Percentiles rank a stretch among this genome's conserved stretches.
These are phyloP conservation scores for Clinocottus analis DNA, from an alignment of 2,113 vertebrate genomes.

Conservation along the genomic window DNA sequence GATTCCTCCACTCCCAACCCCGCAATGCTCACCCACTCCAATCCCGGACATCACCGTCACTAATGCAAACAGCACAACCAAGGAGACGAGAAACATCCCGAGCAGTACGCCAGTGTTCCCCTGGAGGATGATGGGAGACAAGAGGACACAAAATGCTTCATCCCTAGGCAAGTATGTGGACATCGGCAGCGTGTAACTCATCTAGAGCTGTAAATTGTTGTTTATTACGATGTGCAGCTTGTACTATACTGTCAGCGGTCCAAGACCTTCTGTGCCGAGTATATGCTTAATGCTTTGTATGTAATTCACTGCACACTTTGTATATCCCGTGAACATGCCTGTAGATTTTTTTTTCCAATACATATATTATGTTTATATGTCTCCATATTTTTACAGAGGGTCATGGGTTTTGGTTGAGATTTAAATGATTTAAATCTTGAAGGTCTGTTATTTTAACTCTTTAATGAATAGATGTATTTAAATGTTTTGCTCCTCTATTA, in stretches of 20 bases:
- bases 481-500: not conserved
- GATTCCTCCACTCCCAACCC: slow-evolving; percentile 89
- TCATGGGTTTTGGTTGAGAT: not conserved
- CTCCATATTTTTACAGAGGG: not conserved
- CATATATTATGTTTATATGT: not conserved
- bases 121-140: slow-evolving; percentile 70
- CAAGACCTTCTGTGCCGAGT: not conserved
- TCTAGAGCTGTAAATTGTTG: not conserved
- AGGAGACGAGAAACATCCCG: slow-evolving; percentile 93
- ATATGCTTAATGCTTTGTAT: not conserved
- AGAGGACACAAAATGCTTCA: not conserved
- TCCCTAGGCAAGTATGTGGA: not conserved
- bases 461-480: not conserved
- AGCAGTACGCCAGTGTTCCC: slow-evolving; percentile 94
- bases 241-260: not conserved
- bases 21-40: slow-evolving; percentile 89
- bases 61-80: slow-evolving; percentile 91
- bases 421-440: not conserved
- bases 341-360: not conserved
- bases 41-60: slow-evolving; percentile 94
- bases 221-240: not conserved
- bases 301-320: not conserved
- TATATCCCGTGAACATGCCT: not conserved
- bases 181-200: not conserved
- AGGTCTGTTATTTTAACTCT: not conserved